phyloP scores from a whole-genome alignment of 2,888 invertebrate species.

The Thereva unica region DNA sequence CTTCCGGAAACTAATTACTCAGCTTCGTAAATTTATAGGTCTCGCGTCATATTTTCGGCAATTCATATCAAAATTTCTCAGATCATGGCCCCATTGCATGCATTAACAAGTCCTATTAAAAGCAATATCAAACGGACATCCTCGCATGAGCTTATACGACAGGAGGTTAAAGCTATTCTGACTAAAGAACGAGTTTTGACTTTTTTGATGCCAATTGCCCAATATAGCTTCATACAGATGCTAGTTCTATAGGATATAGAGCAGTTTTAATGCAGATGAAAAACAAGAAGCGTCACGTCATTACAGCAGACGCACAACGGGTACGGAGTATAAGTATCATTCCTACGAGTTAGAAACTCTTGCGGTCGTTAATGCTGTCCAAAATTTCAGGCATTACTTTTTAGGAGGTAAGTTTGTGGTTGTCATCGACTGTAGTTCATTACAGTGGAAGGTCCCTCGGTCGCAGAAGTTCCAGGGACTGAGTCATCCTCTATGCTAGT shows the following conservation, averaged over 20 bases:
- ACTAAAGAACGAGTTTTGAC: conserved; percentile 4
- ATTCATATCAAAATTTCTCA: conserved; percentile 4
- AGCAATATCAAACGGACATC: neutral
- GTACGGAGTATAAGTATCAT: conserved; percentile 11
- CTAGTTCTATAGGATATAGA: neutral
- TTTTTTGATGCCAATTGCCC: neutral
- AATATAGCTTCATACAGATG: conserved; percentile 1
- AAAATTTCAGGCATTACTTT: neutral
- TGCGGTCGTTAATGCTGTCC: conserved; percentile 21
- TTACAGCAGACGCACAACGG: conserved; percentile 10
- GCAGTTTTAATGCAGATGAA: neutral
- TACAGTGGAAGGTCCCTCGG: too few relatives aligned
- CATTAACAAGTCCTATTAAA: neutral
- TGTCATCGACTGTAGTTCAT: conserved; percentile 32
- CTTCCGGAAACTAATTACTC: conserved; percentile 42
- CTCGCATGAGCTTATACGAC: neutral
- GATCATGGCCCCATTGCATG: neutral
- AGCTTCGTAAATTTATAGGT: conserved; percentile 46
- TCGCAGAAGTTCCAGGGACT: too few relatives aligned
- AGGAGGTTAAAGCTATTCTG: neutral
- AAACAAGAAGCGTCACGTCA: neutral
- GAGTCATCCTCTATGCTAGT: too few relatives aligned
- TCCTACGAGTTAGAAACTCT: conserved; percentile 30
- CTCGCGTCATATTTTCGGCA: conserved; percentile 45
- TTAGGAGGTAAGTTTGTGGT: conserved; percentile 4